Evolutionary conservation across 2,113 vertebrate species (phyloP).

Genomic region (Sylvilagus bachmani): DNA sequence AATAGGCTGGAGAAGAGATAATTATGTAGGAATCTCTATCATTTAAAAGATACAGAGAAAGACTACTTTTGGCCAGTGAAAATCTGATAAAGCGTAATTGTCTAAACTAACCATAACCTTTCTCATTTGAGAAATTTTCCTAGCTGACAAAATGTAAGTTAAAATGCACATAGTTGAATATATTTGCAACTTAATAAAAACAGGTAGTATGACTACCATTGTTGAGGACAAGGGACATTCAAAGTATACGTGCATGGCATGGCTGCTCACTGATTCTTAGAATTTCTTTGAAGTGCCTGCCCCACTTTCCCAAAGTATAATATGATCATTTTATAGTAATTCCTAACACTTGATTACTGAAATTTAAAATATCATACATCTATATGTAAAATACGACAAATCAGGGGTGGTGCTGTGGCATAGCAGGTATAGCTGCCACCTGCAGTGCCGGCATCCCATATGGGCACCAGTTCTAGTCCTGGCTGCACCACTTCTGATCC

Average conservation of each 20-base stretch:
- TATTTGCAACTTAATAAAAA: not conserved
- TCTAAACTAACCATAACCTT: not conserved
- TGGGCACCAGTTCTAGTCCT: no score
- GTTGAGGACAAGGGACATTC: not conserved
- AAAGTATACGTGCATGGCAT: not conserved
- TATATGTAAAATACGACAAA: not conserved
- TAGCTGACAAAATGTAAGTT: not conserved
- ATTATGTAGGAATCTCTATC: not conserved
- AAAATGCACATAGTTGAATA: not conserved
- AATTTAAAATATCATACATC: not conserved
- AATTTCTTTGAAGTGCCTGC: not conserved
- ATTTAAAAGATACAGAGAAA: not conserved
- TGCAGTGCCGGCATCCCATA: no score
- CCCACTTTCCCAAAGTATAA: not conserved
- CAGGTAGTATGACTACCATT: not conserved
- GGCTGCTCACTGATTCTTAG: not conserved
- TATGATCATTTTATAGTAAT: not conserved
- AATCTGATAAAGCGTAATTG: not conserved
- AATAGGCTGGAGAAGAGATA: not conserved
- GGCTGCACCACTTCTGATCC: no score
- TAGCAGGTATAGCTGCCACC: no score
- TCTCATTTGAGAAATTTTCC: not conserved
- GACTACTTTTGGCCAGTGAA: not conserved
- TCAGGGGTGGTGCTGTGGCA: no score
- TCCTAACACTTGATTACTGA: rapidly evolving